Conservation (phyloP, 2,113 vertebrate species). For the Perca flavescens region DNA sequence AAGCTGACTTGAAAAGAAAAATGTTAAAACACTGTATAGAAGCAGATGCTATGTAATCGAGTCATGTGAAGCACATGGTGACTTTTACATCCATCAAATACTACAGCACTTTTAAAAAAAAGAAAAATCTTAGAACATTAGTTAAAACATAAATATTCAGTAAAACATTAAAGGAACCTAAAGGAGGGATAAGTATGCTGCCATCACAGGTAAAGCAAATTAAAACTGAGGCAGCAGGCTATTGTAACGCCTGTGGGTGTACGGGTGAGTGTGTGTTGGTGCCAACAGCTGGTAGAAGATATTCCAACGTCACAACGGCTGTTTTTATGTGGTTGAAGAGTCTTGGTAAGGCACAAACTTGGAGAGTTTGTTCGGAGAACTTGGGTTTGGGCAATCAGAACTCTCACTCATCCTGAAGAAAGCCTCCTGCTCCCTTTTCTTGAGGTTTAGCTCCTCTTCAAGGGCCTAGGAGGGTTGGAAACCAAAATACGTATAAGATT, state of each 20-base stretch:
- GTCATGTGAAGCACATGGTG: background rate
- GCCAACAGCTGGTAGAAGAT: background rate
- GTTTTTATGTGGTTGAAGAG: constrained; percentile 74
- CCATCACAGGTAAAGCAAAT: constrained; percentile 17
- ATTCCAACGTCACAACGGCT: background rate
- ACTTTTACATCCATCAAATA: background rate
- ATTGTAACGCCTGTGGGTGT: background rate
- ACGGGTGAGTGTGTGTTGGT: background rate
- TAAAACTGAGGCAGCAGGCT: constrained; percentile 42
- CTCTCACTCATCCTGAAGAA: constrained; percentile 91
- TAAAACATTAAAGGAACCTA: constrained; percentile 43
- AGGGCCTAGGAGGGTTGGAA: constrained; percentile 83
- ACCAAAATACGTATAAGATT: background rate
- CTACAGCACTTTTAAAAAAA: background rate
- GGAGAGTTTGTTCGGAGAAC: constrained; percentile 87
- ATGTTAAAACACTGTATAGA: constrained; percentile 27
- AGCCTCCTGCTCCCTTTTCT: constrained; percentile 92
- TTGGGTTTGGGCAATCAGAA: constrained; percentile 77
- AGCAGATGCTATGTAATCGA: background rate
- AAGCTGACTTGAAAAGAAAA: background rate
- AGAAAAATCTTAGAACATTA: background rate
- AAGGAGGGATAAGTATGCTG: constrained; percentile 16
- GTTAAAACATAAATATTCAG: constrained; percentile 67
- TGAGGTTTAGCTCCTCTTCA: constrained; percentile 92
- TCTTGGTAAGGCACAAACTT: constrained; percentile 91